phyloP scores from a whole-genome alignment of 2,113 vertebrate genomes.

The Megaleporinus macrocephalus region DNA sequence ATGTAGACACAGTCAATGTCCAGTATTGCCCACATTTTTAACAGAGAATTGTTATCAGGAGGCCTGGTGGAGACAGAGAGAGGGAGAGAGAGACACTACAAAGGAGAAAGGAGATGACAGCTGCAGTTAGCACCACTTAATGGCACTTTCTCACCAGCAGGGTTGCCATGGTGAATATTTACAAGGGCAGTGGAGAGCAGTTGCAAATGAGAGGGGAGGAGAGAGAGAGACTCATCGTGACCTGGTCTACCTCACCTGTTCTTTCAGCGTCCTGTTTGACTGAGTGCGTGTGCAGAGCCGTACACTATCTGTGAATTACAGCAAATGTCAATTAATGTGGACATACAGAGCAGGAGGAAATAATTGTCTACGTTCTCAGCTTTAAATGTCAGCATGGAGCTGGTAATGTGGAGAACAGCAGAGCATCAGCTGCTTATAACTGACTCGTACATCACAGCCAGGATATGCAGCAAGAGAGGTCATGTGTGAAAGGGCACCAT shows the following conservation, averaged over 20 bases:
- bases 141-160: constrained; percentile 60
- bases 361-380: not conserved
- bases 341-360: not conserved
- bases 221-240: not conserved
- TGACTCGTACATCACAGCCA: not conserved
- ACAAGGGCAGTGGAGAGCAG: constrained; percentile 65
- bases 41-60: not conserved
- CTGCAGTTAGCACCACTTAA: constrained; percentile 61
- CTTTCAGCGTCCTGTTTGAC: not conserved
- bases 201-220: not conserved
- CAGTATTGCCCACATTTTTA: not conserved
- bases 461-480: not conserved
- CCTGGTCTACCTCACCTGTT: not conserved
- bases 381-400: constrained; percentile 38
- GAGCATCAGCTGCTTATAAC: constrained; percentile 1
- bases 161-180: constrained; percentile 80
- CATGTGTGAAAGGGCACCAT: constrained; percentile 16
- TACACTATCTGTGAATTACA: constrained; percentile 14
- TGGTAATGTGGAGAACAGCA: not conserved
- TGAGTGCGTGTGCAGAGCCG: not conserved
- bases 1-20: not conserved
- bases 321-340: constrained; percentile 4
- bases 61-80: not conserved
- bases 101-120: constrained; percentile 52
- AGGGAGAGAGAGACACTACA: not conserved